phyloP scores from a whole-genome alignment of 2,888 invertebrate genomes.

The Oasisia sp. region DNA sequence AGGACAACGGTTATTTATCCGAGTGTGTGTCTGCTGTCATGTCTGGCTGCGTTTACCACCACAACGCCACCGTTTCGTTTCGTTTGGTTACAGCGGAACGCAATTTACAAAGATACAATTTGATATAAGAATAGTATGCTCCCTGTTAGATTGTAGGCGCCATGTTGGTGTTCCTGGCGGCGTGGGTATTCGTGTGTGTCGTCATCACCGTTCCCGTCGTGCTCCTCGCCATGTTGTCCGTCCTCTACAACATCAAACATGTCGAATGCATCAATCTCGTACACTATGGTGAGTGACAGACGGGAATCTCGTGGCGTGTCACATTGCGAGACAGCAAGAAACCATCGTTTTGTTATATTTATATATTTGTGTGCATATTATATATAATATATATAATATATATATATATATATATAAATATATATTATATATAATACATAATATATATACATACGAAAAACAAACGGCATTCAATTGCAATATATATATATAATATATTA shows the following conservation, averaged over 20 bases:
- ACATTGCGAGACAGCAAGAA: not conserved
- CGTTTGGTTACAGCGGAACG: no score
- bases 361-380: not conserved
- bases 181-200: not conserved
- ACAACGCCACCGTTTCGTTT: no score
- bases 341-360: not conserved
- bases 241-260: not conserved
- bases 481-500: no score
- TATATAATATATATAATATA: not conserved
- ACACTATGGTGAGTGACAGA: not conserved
- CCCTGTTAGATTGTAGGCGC: conserved; percentile 13
- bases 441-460: no score
- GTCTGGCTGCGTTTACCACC: no score
- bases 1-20: no score
- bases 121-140: not conserved
- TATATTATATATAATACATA: no score
- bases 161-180: not conserved
- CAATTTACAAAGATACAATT: no score
- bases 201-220: conserved; percentile 12
- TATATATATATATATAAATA: no score
- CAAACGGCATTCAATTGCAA: no score
- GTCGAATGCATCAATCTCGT: not conserved
- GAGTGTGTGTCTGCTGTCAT: no score
- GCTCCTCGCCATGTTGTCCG: not conserved
- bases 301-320: not conserved